A percentile compares a stretch with the other conserved stretches of the same genome.
Evolutionary conservation across 2,888 invertebrate genomes (phyloP).

Genomic region (Eudemis profundana): DNA sequence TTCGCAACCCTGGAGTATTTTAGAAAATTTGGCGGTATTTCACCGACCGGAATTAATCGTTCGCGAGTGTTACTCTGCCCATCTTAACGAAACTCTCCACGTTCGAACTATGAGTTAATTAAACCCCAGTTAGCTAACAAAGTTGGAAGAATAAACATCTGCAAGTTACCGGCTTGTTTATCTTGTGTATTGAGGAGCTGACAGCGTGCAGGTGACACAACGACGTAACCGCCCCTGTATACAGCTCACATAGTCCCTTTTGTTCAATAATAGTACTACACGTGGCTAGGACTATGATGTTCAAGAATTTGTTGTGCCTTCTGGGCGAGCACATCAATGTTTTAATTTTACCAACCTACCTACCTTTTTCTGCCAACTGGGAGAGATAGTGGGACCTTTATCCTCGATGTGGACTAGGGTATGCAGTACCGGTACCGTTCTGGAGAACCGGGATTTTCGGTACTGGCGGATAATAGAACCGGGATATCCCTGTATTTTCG

Average conservation of each 20-base stretch:
- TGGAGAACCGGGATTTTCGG: too few species aligned
- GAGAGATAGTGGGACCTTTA: too few species aligned
- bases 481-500: too few species aligned
- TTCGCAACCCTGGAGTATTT: too few species aligned
- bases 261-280: neutral
- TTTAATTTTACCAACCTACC: neutral
- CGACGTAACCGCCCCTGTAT: neutral
- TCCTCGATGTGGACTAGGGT: too few species aligned
- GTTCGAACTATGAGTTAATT: constrained; percentile 13
- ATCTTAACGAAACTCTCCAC: constrained; percentile 3
- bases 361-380: too few species aligned
- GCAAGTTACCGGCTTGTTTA: constrained; percentile 9
- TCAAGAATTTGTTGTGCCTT: neutral
- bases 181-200: constrained; percentile 20
- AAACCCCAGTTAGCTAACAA: constrained; percentile 17
- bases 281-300: neutral
- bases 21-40: too few species aligned
- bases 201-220: neutral
- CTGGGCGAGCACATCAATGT: too few species aligned
- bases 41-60: neutral
- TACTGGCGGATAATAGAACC: too few species aligned
- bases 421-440: too few species aligned
- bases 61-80: neutral
- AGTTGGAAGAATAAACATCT: constrained; percentile 22
- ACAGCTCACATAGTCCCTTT: neutral